Percentiles rank a stretch among this genome's conserved stretches.
These are phyloP conservation scores for Hymenopus coronatus DNA, from an alignment of 2,888 invertebrate species.

Conservation along the genomic window DNA sequence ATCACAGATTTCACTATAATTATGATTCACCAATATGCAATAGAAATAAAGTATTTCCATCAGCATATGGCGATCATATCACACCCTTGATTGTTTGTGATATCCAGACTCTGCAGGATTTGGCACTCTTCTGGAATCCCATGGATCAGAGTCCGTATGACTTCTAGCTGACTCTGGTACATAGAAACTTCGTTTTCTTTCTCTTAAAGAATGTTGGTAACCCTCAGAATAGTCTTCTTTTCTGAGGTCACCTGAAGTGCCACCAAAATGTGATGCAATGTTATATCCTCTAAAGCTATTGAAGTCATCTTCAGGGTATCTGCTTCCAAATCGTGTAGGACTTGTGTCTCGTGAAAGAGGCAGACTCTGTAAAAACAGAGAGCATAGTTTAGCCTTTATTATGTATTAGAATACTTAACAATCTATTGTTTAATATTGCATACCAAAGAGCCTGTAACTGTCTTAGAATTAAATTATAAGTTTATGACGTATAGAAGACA, in stretches of 20 bases:
- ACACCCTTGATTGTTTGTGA: slow-evolving; percentile 30
- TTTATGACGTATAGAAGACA: too few species aligned
- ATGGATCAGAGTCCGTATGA: slow-evolving; percentile 17
- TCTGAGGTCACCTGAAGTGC: slow-evolving; percentile 19
- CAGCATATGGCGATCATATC: slow-evolving; percentile 12
- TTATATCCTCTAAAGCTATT: slow-evolving; percentile 18
- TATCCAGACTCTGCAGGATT: slow-evolving; percentile 20
- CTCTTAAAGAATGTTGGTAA: slow-evolving; percentile 1
- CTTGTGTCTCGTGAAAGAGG: slow-evolving; percentile 53
- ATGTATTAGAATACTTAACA: too few species aligned
- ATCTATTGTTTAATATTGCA: too few species aligned
- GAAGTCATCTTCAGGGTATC: slow-evolving; percentile 41
- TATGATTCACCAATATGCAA: not conserved
- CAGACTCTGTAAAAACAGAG: slow-evolving; percentile 49
- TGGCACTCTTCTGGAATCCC: slow-evolving; percentile 27
- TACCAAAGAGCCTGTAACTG: too few species aligned
- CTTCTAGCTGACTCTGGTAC: slow-evolving; percentile 20
- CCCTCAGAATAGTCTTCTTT: slow-evolving; percentile 22
- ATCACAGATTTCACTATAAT: not conserved
- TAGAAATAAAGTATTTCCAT: not conserved
- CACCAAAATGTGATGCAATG: slow-evolving; percentile 10
- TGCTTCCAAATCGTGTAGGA: slow-evolving; percentile 48
- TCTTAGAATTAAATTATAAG: too few species aligned
- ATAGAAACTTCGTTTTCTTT: slow-evolving; percentile 9
- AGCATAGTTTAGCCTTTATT: not conserved